Base-by-base conservation (phyloP, 2,113 vertebrate species). In the Anthoscopus minutus region DNA sequence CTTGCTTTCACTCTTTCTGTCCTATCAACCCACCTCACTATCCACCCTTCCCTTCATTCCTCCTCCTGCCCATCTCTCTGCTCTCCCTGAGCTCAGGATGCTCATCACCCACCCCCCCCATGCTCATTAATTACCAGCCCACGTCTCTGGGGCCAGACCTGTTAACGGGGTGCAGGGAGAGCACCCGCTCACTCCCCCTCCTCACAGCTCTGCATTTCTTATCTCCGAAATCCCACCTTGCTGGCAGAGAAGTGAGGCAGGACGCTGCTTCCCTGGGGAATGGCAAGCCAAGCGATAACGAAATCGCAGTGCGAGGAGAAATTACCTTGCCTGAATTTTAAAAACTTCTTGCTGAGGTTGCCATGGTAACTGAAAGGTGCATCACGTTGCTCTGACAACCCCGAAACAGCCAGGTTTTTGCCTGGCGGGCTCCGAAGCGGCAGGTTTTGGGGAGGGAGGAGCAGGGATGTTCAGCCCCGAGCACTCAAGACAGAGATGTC, bases 281-380 rank as follows among this genome's bases (percentile, higher is more conserved):
- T 13, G 10, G 89, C 57, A 84, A 97, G 82, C 35, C 11, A 18
- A 94, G 94, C 23, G 94, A 94, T 94, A 96, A 95, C 73, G 51
- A 81, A 97, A 96, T 91, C 78, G 21, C 73, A 95, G 91, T 0
- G 62, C 24, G 3, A 95, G 87, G 65, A 94, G 96, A 98, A 97
- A 98, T 97, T 98, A 98, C 98, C 98, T 98, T 97, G 97, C 97
- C 96, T 98, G 98, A 98, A 98, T 98, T 97, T 98, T 97, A 98
- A 98, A 98, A 98, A 98, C 94, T 92, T 96, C 95, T 95, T 2
- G 60, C 93, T 7, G 88, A 94, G 97, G 98, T 98, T 98, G 96
- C 98, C 97, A 95, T 98, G 96, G 98, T 94, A 98, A 98, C 98
- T 88, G 96, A 98, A 98, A 98, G 98, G 98, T 98, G 97, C 98